These are phyloP conservation scores for Istiophorus platypterus DNA, from an alignment of 2,113 vertebrate genomes.

Conservation along the genomic window DNA sequence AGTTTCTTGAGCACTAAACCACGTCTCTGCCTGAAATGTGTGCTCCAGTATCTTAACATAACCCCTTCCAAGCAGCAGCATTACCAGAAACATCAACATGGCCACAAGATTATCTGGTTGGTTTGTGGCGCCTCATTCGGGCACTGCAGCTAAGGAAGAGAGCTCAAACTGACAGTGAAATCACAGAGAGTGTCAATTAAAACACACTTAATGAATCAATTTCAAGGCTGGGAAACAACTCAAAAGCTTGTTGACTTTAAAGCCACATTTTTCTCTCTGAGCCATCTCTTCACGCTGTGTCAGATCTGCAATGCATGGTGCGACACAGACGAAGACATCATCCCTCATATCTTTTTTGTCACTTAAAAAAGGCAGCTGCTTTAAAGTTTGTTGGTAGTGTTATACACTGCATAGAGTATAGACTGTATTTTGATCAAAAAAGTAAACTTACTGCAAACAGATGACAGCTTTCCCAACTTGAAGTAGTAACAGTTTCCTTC, in stretches of 20 bases:
- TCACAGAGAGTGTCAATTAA: conserved; percentile 39
- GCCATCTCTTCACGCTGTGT: conserved; percentile 1
- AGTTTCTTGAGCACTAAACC: conserved; percentile 6
- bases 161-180: conserved; percentile 63
- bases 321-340: conserved; percentile 27
- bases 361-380: conserved; percentile 5
- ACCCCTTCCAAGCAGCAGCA: conserved; percentile 1
- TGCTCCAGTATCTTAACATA: conserved; percentile 27
- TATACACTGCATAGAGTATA: not conserved
- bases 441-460: conserved; percentile 40
- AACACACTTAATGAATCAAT: conserved; percentile 57
- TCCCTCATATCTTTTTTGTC: conserved; percentile 10
- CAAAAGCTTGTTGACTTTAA: conserved; percentile 34
- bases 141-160: conserved; percentile 19
- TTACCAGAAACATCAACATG: conserved; percentile 53
- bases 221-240: conserved; percentile 43
- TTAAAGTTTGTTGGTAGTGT: not conserved
- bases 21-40: conserved; percentile 2
- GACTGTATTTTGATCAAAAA: conserved; percentile 27
- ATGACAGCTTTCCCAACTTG: conserved; percentile 22
- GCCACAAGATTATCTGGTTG: conserved; percentile 55
- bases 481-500: conserved; percentile 32
- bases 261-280: conserved; percentile 32
- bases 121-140: conserved; percentile 45
- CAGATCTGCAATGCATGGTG: conserved; percentile 15